These are phyloP conservation scores for Archaeoteleia sp. DNA, from an alignment of 2,888 invertebrate species.

Conservation along the genomic window DNA sequence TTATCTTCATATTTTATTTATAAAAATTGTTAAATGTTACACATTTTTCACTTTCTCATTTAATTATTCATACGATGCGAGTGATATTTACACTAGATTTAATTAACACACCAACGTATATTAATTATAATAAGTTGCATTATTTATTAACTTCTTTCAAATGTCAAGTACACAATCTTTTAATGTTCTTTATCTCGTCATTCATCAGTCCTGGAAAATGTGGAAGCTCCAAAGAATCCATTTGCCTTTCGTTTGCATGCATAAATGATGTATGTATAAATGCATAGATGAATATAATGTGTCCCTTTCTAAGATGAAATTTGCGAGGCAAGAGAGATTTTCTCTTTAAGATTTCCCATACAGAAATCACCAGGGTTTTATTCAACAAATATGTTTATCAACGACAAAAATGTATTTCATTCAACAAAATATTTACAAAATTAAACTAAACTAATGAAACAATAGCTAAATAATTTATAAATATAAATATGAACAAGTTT, in stretches of 20 bases:
- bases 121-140: too few relatives aligned
- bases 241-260: slow-evolving; percentile 35
- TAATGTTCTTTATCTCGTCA: slow-evolving; percentile 29
- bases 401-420: slow-evolving; percentile 6
- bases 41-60: too few relatives aligned
- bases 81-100: too few relatives aligned
- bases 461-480: too few relatives aligned
- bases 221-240: slow-evolving; percentile 38
- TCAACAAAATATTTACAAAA: slow-evolving; percentile 12
- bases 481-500: too few relatives aligned
- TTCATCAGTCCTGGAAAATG: slow-evolving; percentile 42
- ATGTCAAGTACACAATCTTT: slow-evolving; percentile 15
- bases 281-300: slow-evolving; percentile 40
- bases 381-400: too few relatives aligned
- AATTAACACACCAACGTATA: too few relatives aligned
- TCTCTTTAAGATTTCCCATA: slow-evolving; percentile 21
- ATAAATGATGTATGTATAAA: slow-evolving; percentile 46
- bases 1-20: too few relatives aligned
- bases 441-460: too few relatives aligned
- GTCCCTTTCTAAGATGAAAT: slow-evolving; percentile 42
- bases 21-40: too few relatives aligned
- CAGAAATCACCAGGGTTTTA: too few relatives aligned
- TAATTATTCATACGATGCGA: too few relatives aligned
- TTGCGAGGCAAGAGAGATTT: slow-evolving; percentile 39
- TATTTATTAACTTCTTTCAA: slow-evolving; percentile 3